Conservation (phyloP, 2,113 vertebrate genomes). For the Bolborhynchus lineola region DNA sequence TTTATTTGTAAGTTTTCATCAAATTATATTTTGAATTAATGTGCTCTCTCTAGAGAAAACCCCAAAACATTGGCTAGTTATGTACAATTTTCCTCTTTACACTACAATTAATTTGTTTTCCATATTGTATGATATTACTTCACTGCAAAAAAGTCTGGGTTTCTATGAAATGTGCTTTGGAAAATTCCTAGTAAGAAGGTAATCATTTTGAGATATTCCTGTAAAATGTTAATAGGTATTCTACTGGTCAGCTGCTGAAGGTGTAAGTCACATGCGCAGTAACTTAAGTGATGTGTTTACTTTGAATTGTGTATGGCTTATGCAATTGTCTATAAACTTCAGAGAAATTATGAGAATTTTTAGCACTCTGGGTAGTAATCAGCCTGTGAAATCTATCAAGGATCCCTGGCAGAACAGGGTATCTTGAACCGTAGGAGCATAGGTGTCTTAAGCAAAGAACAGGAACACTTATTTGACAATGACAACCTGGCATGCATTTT, state of each 20-base stretch:
- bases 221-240: background rate
- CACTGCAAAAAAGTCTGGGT: background rate
- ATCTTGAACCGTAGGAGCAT: background rate
- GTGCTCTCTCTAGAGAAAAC: background rate
- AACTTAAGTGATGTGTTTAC: background rate
- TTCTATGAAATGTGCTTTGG: background rate
- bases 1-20: background rate
- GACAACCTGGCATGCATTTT: background rate
- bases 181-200: background rate
- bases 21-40: background rate
- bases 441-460: background rate
- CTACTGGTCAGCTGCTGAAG: background rate
- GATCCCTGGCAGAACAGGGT: background rate
- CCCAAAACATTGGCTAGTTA: background rate
- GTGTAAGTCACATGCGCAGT: background rate
- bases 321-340: background rate
- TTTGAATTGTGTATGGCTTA: background rate
- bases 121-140: background rate
- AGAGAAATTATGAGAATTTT: background rate
- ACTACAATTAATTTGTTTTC: background rate
- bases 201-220: background rate
- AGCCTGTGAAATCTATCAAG: background rate
- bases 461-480: background rate
- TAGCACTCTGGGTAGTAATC: background rate
- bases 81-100: background rate